phyloP scores from a whole-genome alignment of 2,797 vertebrate species.

The Acestrorhynchus altus region DNA sequence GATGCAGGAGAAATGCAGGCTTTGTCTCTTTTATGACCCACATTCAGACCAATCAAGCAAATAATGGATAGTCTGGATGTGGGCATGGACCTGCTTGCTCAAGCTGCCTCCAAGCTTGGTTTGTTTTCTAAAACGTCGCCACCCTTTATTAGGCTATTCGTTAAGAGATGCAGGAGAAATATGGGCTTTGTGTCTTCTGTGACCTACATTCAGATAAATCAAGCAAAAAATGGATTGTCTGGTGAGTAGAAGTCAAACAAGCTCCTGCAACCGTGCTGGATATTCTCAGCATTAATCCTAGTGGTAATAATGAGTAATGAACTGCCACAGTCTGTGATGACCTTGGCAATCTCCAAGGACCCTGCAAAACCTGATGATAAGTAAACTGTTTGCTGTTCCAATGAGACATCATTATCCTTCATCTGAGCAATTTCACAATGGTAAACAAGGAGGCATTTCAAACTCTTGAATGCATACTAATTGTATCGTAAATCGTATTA shows the following conservation, averaged over 20 bases:
- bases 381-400: slow-evolving; percentile 46
- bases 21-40: slow-evolving; percentile 49
- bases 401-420: slow-evolving; percentile 34
- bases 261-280: slow-evolving; percentile 15
- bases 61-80: slow-evolving; percentile 22
- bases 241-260: slow-evolving; percentile 36
- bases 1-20: slow-evolving; percentile 18
- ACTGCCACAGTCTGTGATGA: slow-evolving; percentile 59
- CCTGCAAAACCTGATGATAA: slow-evolving; percentile 42
- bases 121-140: background rate
- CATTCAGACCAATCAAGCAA: slow-evolving; percentile 53
- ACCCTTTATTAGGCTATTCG: background rate
- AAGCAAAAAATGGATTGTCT: slow-evolving; percentile 48
- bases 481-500: slow-evolving; percentile 17
- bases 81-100: background rate
- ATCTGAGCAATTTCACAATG: slow-evolving; percentile 30
- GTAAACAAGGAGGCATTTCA: slow-evolving; percentile 37
- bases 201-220: slow-evolving; percentile 53
- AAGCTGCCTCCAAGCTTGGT: background rate
- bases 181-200: slow-evolving; percentile 37
- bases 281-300: slow-evolving; percentile 47
- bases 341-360: slow-evolving; percentile 46
- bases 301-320: slow-evolving; percentile 61
- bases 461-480: slow-evolving; percentile 31
- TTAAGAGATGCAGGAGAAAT: slow-evolving; percentile 3